Evolutionary conservation across 2,113 vertebrate genomes (phyloP).

Genomic region (Ptychochromis oligacanthus): DNA sequence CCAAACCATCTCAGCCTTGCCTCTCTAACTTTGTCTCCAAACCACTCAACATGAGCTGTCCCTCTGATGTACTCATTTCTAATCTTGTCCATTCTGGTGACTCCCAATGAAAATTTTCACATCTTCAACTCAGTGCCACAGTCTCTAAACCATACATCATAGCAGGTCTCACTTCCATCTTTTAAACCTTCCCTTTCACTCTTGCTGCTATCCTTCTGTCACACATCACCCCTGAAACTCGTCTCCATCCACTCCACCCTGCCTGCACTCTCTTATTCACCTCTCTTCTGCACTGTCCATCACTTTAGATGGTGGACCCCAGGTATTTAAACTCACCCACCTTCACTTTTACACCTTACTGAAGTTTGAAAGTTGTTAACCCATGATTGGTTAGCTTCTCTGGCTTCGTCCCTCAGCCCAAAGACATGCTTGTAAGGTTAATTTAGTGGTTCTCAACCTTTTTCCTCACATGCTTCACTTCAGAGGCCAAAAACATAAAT

Average conservation of each 20-base stretch:
- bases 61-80: no score
- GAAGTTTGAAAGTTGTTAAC: no score
- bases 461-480: neutral
- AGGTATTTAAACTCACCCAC: no score
- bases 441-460: neutral
- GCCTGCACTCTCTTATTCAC: no score
- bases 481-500: no score
- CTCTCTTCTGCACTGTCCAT: neutral
- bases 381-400: no score
- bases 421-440: neutral
- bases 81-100: no score
- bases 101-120: no score
- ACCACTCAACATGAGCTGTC: no score
- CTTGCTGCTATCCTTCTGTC: neutral
- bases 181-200: neutral
- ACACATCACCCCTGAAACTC: neutral
- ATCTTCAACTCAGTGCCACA: neutral
- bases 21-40: no score
- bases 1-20: no score
- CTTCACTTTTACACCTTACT: no score
- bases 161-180: neutral
- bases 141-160: neutral
- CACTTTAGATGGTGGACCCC: accelerated
- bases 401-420: neutral
- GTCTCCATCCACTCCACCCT: neutral